phyloP scores from a whole-genome alignment of 2,113 vertebrate species.

The Paradisaea rubra region DNA sequence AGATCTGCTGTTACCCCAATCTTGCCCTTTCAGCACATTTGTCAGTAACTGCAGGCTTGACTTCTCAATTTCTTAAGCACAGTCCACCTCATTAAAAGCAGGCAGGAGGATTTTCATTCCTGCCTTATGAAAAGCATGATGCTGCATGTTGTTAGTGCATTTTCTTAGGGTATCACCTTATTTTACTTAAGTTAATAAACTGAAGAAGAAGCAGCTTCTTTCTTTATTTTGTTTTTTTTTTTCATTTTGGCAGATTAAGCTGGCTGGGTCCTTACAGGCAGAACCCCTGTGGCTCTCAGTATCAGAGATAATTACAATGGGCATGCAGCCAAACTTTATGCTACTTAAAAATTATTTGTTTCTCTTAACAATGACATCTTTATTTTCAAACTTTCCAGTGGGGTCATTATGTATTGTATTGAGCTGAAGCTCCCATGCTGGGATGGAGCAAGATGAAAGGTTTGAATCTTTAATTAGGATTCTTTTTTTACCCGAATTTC shows the following conservation, averaged over 20 bases:
- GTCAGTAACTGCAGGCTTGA: not conserved
- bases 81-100: not conserved
- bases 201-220: not conserved
- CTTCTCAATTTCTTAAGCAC: not conserved
- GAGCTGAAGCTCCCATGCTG: not conserved
- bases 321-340: not conserved
- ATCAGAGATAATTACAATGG: slow-evolving; percentile 14
- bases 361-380: slow-evolving; percentile 5
- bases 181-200: not conserved
- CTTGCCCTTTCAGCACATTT: not conserved
- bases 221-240: not conserved
- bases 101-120: not conserved
- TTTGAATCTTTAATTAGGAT: not conserved
- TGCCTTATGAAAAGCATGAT: not conserved
- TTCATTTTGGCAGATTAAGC: not conserved
- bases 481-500: not conserved
- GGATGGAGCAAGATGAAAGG: not conserved
- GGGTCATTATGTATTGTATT: not conserved
- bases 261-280: not conserved
- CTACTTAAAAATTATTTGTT: not conserved
- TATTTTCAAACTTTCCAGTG: slow-evolving; percentile 22
- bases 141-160: not conserved
- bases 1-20: not conserved
- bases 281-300: not conserved
- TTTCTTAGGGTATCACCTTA: not conserved